A percentile compares a stretch with the other conserved stretches of the same genome.
These are phyloP conservation scores for Riptortus pedestris DNA, from an alignment of 1,140 invertebrate genomes.

Conservation along the genomic window DNA sequence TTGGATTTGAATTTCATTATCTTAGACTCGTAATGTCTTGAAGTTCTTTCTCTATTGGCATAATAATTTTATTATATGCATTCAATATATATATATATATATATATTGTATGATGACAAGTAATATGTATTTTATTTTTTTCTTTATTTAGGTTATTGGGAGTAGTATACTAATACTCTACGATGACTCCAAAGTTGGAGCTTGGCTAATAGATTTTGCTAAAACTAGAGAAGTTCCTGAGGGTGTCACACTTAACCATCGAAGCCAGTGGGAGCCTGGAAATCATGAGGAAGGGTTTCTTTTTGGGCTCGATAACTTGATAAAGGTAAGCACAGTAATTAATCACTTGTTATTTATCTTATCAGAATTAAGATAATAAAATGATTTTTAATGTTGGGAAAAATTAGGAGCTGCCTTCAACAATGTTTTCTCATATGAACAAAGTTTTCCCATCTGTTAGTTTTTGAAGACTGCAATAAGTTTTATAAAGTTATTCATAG, in stretches of 20 bases:
- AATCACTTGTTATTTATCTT: no score
- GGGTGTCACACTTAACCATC: constrained; percentile 59
- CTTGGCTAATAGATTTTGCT: constrained; percentile 95
- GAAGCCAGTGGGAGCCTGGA: constrained; percentile 68
- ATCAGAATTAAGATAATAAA: not conserved
- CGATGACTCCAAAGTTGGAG: constrained; percentile 71
- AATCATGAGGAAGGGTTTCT: constrained; percentile 94
- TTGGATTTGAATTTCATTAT: no score
- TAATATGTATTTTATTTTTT: not conserved
- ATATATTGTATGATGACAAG: no score
- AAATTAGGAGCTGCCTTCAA: no score
- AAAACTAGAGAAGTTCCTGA: constrained; percentile 72
- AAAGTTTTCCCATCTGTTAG: no score
- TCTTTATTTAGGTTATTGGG: constrained; percentile 57
- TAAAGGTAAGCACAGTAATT: constrained; percentile 38
- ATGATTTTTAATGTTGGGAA: constrained; percentile 5
- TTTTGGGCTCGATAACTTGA: constrained; percentile 78
- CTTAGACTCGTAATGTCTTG: no score
- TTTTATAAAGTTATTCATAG: no score
- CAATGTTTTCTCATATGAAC: no score
- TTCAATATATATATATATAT: no score
- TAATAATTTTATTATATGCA: no score
- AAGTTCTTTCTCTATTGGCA: no score
- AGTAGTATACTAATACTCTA: constrained; percentile 90
- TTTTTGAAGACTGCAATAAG: no score